Percentiles rank a stretch among this genome's conserved stretches.
These are phyloP conservation scores for Acrocyrtus sp. DNA, from an alignment of 2,888 invertebrate genomes.

Conservation along the genomic window DNA sequence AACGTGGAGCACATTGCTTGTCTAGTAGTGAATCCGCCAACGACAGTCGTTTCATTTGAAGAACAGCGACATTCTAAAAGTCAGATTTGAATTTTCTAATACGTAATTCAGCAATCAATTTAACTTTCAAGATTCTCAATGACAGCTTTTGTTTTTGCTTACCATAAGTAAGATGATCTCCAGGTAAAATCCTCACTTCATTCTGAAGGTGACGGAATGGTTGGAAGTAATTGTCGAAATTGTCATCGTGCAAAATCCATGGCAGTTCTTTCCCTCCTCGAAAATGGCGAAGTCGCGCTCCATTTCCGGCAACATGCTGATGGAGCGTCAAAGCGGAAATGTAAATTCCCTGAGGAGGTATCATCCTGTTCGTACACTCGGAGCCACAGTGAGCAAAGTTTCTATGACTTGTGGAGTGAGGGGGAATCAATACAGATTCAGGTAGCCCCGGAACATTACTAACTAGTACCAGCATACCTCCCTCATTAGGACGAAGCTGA, in stretches of 20 bases:
- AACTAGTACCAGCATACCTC: background rate
- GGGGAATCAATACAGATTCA: conserved; percentile 23
- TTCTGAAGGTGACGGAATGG: conserved; percentile 26
- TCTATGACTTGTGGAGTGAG: conserved; percentile 5
- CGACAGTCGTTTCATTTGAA: background rate
- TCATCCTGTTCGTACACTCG: background rate
- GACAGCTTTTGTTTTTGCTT: too few relatives aligned
- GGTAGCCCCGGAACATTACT: background rate
- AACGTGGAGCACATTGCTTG: conserved; percentile 32
- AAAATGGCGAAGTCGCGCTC: conserved; percentile 80
- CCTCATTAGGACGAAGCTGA: conserved; percentile 20
- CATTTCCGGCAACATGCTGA: conserved; percentile 63
- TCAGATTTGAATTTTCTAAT: background rate
- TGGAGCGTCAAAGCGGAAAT: background rate
- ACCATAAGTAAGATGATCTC: conserved; percentile 52
- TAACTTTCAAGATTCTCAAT: too few relatives aligned
- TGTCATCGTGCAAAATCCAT: conserved; percentile 73
- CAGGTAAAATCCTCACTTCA: conserved; percentile 36
- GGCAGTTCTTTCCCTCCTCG: conserved; percentile 79
- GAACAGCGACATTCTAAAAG: background rate
- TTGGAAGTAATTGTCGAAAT: conserved; percentile 48
- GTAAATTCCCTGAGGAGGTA: conserved; percentile 12
- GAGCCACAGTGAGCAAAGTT: conserved; percentile 3
- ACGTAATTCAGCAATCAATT: too few relatives aligned
- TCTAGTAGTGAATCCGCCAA: conserved; percentile 13